Evolutionary conservation across 2,888 invertebrate genomes (phyloP).

Genomic region (Volucella zonaria): DNA sequence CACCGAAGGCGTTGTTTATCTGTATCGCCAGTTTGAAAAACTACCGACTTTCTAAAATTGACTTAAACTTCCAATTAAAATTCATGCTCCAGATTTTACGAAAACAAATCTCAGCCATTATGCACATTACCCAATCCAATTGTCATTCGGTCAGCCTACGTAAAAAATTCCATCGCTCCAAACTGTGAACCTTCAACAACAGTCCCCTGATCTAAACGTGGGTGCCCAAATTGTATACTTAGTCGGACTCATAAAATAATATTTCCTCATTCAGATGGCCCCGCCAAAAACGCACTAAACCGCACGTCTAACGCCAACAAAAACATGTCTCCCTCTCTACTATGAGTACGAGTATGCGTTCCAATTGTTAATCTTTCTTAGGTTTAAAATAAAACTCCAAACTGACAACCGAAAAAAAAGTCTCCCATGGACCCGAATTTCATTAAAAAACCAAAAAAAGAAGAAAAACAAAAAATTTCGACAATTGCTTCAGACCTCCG

Average conservation of each 20-base stretch:
- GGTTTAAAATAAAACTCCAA: neutral
- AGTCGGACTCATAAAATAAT: conserved; percentile 58
- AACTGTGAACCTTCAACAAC: conserved; percentile 4
- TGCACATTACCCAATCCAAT: conserved; percentile 40
- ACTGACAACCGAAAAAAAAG: neutral
- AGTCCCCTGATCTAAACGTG: conserved; percentile 35
- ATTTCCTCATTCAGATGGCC: conserved; percentile 45
- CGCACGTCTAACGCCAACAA: neutral
- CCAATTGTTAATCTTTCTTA: conserved; percentile 18
- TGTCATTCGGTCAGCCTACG: conserved; percentile 47
- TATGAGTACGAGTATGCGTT: neutral
- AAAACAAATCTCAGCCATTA: conserved; percentile 23
- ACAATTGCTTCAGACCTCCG: conserved; percentile 29
- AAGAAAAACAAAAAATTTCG: neutral
- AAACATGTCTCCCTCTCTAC: neutral
- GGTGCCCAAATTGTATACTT: conserved; percentile 61
- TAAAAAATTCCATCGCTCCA: conserved; percentile 14
- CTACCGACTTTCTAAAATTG: too few species aligned
- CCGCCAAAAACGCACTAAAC: conserved; percentile 7
- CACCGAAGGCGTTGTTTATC: too few species aligned
- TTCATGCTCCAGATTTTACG: conserved; percentile 23
- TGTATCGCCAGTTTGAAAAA: too few species aligned
- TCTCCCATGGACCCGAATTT: conserved; percentile 30
- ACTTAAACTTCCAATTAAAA: neutral
- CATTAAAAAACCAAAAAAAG: conserved; percentile 3